phyloP scores from a whole-genome alignment of 1,140 invertebrate genomes.

The Drosophila ambigua region DNA sequence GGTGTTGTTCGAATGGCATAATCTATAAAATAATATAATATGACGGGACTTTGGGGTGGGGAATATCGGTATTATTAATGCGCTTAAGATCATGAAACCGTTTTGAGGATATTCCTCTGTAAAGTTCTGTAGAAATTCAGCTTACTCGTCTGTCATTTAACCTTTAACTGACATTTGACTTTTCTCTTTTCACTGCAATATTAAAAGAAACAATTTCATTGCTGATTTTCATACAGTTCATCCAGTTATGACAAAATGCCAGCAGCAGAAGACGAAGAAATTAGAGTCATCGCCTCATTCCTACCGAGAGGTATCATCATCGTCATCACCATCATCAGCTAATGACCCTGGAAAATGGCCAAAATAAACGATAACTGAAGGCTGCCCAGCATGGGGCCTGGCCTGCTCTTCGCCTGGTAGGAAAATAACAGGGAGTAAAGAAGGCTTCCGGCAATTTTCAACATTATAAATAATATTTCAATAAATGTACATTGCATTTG shows the following conservation, averaged over 20 bases:
- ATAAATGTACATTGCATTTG: constrained; percentile 49
- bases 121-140: too few species aligned
- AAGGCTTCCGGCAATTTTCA: constrained; percentile 46
- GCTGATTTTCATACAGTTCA: constrained; percentile 22
- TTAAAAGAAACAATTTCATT: constrained; percentile 28
- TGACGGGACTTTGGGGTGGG: not conserved
- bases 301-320: not conserved
- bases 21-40: too few species aligned
- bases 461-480: constrained; percentile 64
- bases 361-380: constrained; percentile 53
- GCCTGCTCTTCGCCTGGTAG: not conserved
- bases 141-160: not conserved
- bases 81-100: too few species aligned
- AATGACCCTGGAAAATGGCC: constrained; percentile 52
- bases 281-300: constrained; percentile 1
- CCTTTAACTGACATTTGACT: not conserved
- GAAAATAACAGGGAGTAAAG: constrained; percentile 29
- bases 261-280: not conserved
- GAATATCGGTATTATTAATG: too few species aligned
- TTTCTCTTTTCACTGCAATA: not conserved
- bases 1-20: too few species aligned
- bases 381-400: constrained; percentile 28
- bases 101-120: too few species aligned
- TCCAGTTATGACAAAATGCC: constrained; percentile 29
- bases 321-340: constrained; percentile 23